Conservation (phyloP, 2,113 vertebrate species). For the Eublepharis macularius region DNA sequence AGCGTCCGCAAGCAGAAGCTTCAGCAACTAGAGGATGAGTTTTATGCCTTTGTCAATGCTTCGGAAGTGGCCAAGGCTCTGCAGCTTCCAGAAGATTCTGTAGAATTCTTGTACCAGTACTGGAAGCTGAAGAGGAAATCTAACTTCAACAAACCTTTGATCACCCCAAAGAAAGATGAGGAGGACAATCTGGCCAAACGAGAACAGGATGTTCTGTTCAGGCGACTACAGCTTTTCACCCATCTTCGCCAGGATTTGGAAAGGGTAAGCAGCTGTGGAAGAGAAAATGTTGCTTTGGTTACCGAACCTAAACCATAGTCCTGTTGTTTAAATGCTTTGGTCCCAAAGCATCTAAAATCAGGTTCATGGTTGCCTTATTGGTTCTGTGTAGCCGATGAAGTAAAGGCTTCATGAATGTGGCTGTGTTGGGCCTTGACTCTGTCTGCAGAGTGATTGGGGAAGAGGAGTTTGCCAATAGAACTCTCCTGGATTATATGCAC, state of each 20-base stretch:
- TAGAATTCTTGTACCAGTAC: conserved; percentile 95
- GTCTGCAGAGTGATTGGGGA: neutral
- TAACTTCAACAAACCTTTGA: conserved; percentile 93
- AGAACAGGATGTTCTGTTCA: conserved; percentile 93
- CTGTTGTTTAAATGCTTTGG: neutral
- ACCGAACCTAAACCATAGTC: fast-evolving
- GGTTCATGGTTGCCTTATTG: neutral
- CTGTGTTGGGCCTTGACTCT: neutral
- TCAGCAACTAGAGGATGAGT: conserved; percentile 94
- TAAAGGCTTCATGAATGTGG: neutral
- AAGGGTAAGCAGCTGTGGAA: conserved; percentile 77
- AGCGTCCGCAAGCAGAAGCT: conserved; percentile 91
- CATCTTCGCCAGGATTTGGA: conserved; percentile 97
- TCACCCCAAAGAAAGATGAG: conserved; percentile 95
- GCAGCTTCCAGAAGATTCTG: conserved; percentile 79
- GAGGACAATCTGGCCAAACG: conserved; percentile 93
- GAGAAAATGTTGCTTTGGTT: fast-evolving
- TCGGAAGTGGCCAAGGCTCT: conserved; percentile 83
- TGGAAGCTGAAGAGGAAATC: conserved; percentile 97
- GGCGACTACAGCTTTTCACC: conserved; percentile 93
- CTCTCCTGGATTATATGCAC: neutral
- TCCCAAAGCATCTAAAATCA: neutral
- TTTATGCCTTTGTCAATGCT: conserved; percentile 87
- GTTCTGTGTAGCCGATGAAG: neutral
- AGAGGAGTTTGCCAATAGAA: neutral